phyloP scores from a whole-genome alignment of 2,113 vertebrate genomes.

The Leucosticte australis region DNA sequence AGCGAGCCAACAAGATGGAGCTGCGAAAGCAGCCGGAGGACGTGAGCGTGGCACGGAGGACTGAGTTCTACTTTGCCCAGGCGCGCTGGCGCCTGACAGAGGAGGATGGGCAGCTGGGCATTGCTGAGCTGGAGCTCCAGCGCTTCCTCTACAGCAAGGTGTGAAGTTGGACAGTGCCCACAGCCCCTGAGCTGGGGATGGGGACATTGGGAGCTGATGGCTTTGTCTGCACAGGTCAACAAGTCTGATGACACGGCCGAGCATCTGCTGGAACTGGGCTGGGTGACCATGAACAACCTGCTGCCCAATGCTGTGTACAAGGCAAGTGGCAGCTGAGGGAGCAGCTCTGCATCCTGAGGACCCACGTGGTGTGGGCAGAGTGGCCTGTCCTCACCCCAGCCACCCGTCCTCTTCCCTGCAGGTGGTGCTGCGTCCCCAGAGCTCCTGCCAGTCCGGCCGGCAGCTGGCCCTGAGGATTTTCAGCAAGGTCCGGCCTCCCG shows the following conservation, averaged over 20 bases:
- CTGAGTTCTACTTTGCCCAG: slow-evolving; percentile 96
- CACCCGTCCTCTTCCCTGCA: slow-evolving; percentile 38
- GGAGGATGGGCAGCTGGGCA: slow-evolving; percentile 96
- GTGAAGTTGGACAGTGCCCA: not conserved
- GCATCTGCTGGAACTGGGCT: slow-evolving; percentile 94
- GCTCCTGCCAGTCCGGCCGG: slow-evolving; percentile 87
- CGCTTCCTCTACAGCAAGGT: slow-evolving; percentile 99
- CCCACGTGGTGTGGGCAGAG: not conserved
- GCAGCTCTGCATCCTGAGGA: not conserved
- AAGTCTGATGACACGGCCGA: slow-evolving; percentile 98
- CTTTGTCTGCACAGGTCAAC: slow-evolving; percentile 81
- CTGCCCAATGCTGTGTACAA: slow-evolving; percentile 95
- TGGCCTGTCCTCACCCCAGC: not conserved
- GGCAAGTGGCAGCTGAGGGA: slow-evolving; percentile 69
- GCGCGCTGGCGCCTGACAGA: slow-evolving; percentile 96
- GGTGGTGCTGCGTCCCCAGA: slow-evolving; percentile 98
- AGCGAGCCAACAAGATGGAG: slow-evolving; percentile 95
- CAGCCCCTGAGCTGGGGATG: not conserved
- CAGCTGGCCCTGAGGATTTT: slow-evolving; percentile 95
- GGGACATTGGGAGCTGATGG: not conserved
- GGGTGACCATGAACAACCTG: slow-evolving; percentile 98
- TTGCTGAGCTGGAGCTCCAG: slow-evolving; percentile 95
- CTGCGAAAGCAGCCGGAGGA: slow-evolving; percentile 93
- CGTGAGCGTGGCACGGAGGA: slow-evolving; percentile 90
- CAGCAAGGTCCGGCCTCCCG: slow-evolving; percentile 97